These are phyloP conservation scores for Limosa lapponica DNA, from an alignment of 2,797 vertebrate genomes.

Conservation along the genomic window DNA sequence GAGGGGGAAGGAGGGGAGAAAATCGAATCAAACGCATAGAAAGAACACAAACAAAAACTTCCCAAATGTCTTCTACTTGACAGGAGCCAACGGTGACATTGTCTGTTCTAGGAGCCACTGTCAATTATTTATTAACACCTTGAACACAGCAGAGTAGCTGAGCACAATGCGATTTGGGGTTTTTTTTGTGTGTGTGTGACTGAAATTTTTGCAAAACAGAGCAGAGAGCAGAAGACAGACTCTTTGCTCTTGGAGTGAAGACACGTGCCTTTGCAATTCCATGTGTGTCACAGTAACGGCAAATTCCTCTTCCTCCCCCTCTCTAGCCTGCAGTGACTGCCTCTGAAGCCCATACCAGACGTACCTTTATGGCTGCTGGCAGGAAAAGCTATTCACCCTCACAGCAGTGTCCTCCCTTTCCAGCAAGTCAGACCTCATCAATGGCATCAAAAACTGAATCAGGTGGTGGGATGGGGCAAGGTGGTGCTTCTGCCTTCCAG, in stretches of 20 bases:
- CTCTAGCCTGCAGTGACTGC: not conserved
- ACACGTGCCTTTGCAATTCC: not conserved
- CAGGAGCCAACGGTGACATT: not conserved
- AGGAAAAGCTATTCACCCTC: not conserved
- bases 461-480: not conserved
- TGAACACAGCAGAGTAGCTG: not conserved
- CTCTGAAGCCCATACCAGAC: not conserved
- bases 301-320: not conserved
- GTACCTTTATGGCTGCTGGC: not conserved
- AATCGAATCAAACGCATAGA: not conserved
- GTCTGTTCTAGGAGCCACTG: not conserved
- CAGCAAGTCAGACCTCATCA: not conserved
- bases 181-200: not conserved
- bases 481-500: not conserved
- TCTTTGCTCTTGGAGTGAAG: not conserved
- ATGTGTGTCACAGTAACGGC: not conserved
- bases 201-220: not conserved
- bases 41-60: conserved; percentile 41
- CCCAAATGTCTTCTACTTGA: conserved; percentile 13
- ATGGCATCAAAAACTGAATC: not conserved
- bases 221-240: not conserved
- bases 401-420: not conserved
- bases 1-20: not conserved
- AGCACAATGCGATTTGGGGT: rapidly evolving
- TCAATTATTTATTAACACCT: conserved; percentile 57